Evolutionary conservation across 2,797 vertebrate genomes (phyloP).

Genomic region (Coregonus suidteri): DNA sequence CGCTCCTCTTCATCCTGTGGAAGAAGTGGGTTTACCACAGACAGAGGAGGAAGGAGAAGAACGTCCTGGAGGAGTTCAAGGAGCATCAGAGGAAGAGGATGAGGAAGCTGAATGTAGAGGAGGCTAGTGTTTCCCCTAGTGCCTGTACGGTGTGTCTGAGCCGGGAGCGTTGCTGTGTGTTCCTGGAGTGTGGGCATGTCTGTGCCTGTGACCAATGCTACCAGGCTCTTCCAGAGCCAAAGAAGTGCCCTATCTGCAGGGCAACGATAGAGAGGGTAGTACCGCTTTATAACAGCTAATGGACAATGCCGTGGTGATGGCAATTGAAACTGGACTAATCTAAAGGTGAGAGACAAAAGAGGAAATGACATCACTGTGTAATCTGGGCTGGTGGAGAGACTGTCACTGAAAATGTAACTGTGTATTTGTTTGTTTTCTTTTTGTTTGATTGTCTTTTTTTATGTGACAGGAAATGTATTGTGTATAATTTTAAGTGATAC

Average conservation of each 20-base stretch:
- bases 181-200: slow-evolving; percentile 92
- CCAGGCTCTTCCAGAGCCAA: slow-evolving; percentile 77
- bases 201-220: slow-evolving; percentile 87
- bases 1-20: slow-evolving; percentile 81
- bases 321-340: neutral
- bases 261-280: slow-evolving; percentile 80
- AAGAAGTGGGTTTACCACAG: slow-evolving; percentile 74
- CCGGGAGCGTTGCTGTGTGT: slow-evolving; percentile 82
- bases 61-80: slow-evolving; percentile 79
- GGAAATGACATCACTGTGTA: too few relatives aligned
- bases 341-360: too few relatives aligned
- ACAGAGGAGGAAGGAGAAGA: slow-evolving; percentile 68
- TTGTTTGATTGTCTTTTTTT: neutral
- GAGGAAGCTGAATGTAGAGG: slow-evolving; percentile 60
- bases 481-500: too few relatives aligned
- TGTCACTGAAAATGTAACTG: neutral
- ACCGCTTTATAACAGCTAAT: slow-evolving; percentile 87
- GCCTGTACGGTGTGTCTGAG: slow-evolving; percentile 84
- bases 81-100: slow-evolving; percentile 77
- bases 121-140: slow-evolving; percentile 65
- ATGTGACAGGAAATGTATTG: too few relatives aligned
- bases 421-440: neutral
- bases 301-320: neutral
- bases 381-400: too few relatives aligned
- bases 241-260: slow-evolving; percentile 89